Evolutionary conservation across 2,797 vertebrate species (phyloP).

Genomic region (Enteromius afrohamiltoni): DNA sequence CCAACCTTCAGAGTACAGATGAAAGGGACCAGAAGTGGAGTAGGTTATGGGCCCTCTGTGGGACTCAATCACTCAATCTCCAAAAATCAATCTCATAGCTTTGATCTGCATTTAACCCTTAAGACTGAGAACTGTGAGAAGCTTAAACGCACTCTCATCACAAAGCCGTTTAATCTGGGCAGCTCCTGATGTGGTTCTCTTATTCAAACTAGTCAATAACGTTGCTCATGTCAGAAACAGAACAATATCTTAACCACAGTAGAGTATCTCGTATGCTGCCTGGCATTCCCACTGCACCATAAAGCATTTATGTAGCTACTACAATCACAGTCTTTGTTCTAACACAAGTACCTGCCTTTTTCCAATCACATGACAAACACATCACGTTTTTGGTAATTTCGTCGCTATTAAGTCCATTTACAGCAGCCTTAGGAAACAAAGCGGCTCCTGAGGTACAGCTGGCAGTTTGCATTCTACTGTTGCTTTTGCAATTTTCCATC

Average conservation of each 20-base stretch:
- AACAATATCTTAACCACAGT: constrained; percentile 31
- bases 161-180: constrained; percentile 1
- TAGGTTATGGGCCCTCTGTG: background rate
- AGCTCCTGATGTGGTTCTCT: background rate
- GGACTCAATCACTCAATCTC: background rate
- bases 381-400: constrained; percentile 13
- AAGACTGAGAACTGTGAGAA: constrained; percentile 6
- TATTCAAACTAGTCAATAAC: constrained; percentile 12
- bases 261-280: constrained; percentile 4
- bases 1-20: background rate
- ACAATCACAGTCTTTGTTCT: constrained; percentile 15
- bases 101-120: constrained; percentile 48
- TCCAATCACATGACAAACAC: constrained; percentile 23
- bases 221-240: constrained; percentile 7
- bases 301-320: background rate
- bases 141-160: background rate
- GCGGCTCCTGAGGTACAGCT: background rate
- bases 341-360: constrained; percentile 32
- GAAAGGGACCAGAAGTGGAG: constrained; percentile 8
- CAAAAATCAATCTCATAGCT: constrained; percentile 30
- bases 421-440: constrained; percentile 3
- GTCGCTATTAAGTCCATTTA: constrained; percentile 13
- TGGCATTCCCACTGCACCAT: background rate
- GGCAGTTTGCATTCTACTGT: constrained; percentile 6
- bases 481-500: background rate